Evolutionary conservation across 2,888 invertebrate species (phyloP), one percentile per base, ranked within the genome.

Genomic region (Yponomeuta evonymella): DNA sequence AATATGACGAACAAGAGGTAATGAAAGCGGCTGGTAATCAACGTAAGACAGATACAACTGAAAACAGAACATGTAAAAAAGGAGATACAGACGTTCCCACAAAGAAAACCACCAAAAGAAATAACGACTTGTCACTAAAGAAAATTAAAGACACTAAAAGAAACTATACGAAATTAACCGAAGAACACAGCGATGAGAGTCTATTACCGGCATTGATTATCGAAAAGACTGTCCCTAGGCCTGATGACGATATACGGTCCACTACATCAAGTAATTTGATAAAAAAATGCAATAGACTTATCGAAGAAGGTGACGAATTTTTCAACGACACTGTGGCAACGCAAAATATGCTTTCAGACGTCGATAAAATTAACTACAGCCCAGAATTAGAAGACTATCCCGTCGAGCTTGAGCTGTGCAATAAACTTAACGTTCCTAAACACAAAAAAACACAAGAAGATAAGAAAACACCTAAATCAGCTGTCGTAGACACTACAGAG

Each of bases 161-260:
- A 36, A 67, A 67, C 15, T 29, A 30, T 15, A 30, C 30, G 12
- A 65, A 65, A 23, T 12, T 30, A 30, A 15, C 67, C 2, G 68
- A 68, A 29, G 48, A 83, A 84, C 70, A 77, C 79, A 75, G 82
- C 84, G 51, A 58, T 23, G 76, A 77, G 67, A 89, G 90, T 75
- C 87, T 90, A 6, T 76, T 90, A 62, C 90, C 90, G 1, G 85
- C 81, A 0, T 78, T 91, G 12, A 73, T 86, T 4, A 81, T 90
- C 33, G 90, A 90, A 79, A 58, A 58, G 15, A 74, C 79, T 10
- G 77, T 77, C 1, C 73, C 74, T 0, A 75, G 75, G 71, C 76
- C 82, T 9, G 79, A 82, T 29, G 71, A 70, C 1, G 78, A 81
- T 70, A 43, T 43, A 43, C 84, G 69, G n/a, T 69, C 69, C 33